A percentile compares a stretch with the other conserved stretches of the same genome.
These are phyloP conservation scores for Psophia crepitans DNA, from an alignment of 2,113 vertebrate genomes.

Conservation along the genomic window DNA sequence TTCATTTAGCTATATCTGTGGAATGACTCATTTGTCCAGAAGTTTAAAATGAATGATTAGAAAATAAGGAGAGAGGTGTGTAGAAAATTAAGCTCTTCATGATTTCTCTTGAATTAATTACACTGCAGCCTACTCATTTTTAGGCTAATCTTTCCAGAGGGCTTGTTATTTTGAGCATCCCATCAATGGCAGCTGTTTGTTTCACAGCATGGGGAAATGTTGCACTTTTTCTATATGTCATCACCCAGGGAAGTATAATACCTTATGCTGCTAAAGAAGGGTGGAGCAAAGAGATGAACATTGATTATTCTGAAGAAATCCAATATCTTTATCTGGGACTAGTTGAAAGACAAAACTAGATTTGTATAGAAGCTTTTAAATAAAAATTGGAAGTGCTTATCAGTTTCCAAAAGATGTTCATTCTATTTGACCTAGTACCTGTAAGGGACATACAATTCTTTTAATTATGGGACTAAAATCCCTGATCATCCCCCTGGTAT, in stretches of 20 bases:
- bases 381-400: neutral
- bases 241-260: neutral
- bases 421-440: neutral
- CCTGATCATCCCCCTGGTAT: neutral
- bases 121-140: neutral
- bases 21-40: neutral
- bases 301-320: neutral
- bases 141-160: neutral
- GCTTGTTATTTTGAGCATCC: neutral
- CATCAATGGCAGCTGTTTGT: neutral
- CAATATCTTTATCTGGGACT: neutral
- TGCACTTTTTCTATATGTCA: fast-evolving
- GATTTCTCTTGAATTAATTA: neutral
- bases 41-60: neutral
- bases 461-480: neutral
- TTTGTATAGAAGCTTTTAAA: neutral
- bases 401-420: neutral
- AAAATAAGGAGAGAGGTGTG: neutral
- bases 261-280: neutral
- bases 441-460: neutral
- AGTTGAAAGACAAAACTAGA: neutral
- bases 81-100: neutral
- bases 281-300: neutral
- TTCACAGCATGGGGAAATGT: neutral
- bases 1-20: neutral